A percentile compares a stretch with the other conserved stretches of the same genome.
These are phyloP conservation scores for Mnemiopsis leidyi DNA, from an alignment of 37 sponge, comb jelly and placozoan genomes.

Conservation along the genomic window DNA sequence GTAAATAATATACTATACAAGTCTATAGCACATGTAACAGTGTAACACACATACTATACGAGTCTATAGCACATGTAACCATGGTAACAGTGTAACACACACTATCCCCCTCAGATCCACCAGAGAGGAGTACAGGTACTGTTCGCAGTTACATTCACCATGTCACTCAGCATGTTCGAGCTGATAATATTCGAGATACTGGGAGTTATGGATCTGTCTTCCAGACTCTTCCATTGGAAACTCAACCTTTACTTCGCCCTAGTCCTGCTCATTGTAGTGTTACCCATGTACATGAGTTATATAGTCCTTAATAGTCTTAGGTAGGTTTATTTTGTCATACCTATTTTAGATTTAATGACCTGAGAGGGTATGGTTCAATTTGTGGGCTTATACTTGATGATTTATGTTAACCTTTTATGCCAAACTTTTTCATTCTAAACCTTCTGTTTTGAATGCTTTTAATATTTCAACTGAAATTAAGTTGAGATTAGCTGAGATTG, in stretches of 20 bases:
- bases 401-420: too few species aligned
- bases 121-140: slow-evolving; percentile 78
- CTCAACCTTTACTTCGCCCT: slow-evolving; percentile 84
- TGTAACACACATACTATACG: too few species aligned
- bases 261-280: slow-evolving; percentile 79
- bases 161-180: slow-evolving; percentile 97
- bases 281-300: slow-evolving; percentile 82
- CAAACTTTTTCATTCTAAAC: too few species aligned
- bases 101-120: slow-evolving; percentile 77
- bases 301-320: slow-evolving; percentile 68
- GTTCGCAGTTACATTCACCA: slow-evolving; percentile 92
- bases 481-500: too few species aligned
- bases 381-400: too few species aligned
- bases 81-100: too few species aligned
- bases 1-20: too few species aligned
- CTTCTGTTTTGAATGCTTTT: too few species aligned
- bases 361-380: too few species aligned
- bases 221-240: slow-evolving; percentile 91
- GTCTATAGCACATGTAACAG: too few species aligned
- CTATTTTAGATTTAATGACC: background rate
- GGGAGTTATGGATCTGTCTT: slow-evolving; percentile 80
- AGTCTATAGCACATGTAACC: too few species aligned
- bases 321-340: background rate
- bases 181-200: slow-evolving; percentile 96
- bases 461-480: too few species aligned